phyloP scores from a whole-genome alignment of 2,888 invertebrate species.

The Leptothorax acervorum region DNA sequence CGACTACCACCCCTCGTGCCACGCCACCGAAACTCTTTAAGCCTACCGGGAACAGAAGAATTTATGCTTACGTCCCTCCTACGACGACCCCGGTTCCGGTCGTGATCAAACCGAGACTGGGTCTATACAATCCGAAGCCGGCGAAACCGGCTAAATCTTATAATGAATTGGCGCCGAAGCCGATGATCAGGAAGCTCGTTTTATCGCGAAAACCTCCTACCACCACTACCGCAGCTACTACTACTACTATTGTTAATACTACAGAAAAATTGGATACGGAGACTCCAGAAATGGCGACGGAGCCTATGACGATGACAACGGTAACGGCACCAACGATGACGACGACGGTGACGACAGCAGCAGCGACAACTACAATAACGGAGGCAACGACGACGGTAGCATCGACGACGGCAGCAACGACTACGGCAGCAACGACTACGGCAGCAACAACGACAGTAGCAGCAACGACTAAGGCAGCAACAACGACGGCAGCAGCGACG shows the following conservation, averaged over 20 bases:
- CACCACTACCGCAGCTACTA: conserved; percentile 24
- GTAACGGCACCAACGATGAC: background rate
- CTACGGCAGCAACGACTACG: conserved; percentile 59
- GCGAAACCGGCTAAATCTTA: conserved; percentile 81
- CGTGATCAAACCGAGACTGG: conserved; percentile 78
- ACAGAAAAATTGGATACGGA: conserved; percentile 25
- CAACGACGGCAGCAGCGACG: background rate
- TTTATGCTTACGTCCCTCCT: conserved; percentile 80
- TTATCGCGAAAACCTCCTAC: conserved; percentile 75
- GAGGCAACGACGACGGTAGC: background rate
- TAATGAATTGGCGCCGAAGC: conserved; percentile 82
- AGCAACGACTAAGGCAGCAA: background rate
- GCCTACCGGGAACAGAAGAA: conserved; percentile 79
- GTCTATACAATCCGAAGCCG: conserved; percentile 81
- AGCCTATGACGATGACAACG: background rate
- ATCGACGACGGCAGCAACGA: conserved; percentile 18
- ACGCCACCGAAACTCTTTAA: conserved; percentile 80
- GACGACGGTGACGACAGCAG: background rate
- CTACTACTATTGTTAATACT: conserved; percentile 40
- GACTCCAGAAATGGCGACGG: conserved; percentile 9
- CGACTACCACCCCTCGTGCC: conserved; percentile 71
- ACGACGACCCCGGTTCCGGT: conserved; percentile 82
- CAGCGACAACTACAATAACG: background rate
- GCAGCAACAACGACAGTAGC: conserved; percentile 8
- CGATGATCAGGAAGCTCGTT: conserved; percentile 80